Conservation (phyloP, 2,888 invertebrate species). For the Drosophila maculinotata region DNA sequence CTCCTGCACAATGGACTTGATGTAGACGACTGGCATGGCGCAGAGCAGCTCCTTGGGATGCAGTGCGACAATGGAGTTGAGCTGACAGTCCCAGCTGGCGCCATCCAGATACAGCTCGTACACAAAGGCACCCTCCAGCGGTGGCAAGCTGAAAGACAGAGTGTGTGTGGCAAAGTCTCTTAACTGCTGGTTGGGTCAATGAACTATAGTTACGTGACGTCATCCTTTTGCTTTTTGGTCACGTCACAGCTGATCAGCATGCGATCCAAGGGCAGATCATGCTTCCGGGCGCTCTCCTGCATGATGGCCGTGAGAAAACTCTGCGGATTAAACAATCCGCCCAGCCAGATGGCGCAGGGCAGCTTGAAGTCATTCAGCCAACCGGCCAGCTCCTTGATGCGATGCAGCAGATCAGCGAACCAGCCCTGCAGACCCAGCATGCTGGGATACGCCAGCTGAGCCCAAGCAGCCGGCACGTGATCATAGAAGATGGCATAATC, state of each 20-base stretch:
- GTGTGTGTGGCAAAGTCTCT: neutral
- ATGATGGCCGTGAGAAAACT: conserved; percentile 98
- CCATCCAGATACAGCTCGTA: conserved; percentile 97
- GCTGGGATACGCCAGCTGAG: conserved; percentile 95
- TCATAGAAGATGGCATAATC: conserved; percentile 95
- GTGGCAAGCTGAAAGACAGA: conserved; percentile 88
- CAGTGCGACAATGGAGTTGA: conserved; percentile 93
- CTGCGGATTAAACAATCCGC: conserved; percentile 98
- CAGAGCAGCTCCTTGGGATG: conserved; percentile 95
- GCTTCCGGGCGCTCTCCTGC: conserved; percentile 98
- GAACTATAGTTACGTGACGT: conserved; percentile 88
- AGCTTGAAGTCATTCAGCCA: conserved; percentile 94
- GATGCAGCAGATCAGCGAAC: conserved; percentile 93
- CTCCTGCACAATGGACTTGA: conserved; percentile 95
- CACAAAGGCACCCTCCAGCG: conserved; percentile 96
- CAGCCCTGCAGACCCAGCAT: conserved; percentile 92
- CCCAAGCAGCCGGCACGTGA: conserved; percentile 93
- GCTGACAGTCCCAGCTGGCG: conserved; percentile 94
- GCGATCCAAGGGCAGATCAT: conserved; percentile 98
- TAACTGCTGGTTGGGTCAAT: no score
- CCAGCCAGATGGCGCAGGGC: conserved; percentile 96
- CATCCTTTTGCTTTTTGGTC: conserved; percentile 94
- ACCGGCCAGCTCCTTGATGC: conserved; percentile 92
- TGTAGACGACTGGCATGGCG: conserved; percentile 94
- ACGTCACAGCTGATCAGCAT: conserved; percentile 98